These are phyloP conservation scores for Hemiscyllium ocellatum DNA, from an alignment of 2,113 vertebrate species.

Conservation along the genomic window DNA sequence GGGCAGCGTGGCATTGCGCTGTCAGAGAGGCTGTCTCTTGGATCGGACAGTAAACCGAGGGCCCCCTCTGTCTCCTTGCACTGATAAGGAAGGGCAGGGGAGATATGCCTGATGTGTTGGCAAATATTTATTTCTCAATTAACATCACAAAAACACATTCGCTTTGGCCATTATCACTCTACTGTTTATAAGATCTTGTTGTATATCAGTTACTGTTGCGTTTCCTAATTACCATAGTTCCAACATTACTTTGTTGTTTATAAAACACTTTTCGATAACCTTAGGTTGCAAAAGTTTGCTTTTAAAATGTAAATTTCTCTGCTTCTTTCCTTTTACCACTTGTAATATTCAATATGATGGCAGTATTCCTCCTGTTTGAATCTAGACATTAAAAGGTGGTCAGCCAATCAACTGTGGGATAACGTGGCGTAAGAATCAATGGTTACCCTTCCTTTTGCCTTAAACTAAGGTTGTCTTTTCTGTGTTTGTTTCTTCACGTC, in stretches of 20 bases:
- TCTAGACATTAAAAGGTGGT: not conserved
- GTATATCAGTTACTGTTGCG: no score
- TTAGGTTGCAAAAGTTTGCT: not conserved
- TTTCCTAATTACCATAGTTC: no score
- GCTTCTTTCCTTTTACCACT: no score
- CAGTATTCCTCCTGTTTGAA: not conserved
- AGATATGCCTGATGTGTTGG: not conserved
- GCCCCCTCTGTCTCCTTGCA: no score
- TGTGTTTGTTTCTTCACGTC: no score
- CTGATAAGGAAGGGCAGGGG: not conserved
- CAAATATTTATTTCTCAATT: not conserved
- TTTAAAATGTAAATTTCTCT: not conserved
- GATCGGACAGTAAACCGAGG: no score
- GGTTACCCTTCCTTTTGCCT: no score
- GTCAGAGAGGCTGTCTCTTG: no score
- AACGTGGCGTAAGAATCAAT: not conserved
- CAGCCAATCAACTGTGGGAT: not conserved
- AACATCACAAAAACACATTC: not conserved
- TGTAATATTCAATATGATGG: not conserved
- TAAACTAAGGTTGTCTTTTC: no score
- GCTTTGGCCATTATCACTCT: not conserved
- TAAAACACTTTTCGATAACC: not conserved
- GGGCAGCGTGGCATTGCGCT: not conserved
- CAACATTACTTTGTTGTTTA: not conserved
- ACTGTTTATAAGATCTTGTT: not conserved